Conservation (phyloP, 1,140 invertebrate genomes). For the Pantala flavescens region DNA sequence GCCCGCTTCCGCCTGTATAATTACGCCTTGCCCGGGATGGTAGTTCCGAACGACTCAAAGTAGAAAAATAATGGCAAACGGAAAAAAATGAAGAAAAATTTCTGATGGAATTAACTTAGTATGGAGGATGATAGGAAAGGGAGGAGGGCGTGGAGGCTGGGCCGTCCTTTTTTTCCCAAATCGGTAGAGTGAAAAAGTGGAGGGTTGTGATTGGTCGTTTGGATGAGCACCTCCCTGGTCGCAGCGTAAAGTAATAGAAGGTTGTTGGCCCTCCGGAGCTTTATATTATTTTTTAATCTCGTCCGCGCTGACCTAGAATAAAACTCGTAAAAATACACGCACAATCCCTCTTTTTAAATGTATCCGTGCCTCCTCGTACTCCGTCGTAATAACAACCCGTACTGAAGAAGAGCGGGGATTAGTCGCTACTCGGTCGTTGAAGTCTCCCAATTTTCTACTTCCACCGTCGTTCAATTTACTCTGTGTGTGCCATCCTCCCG, state of each 20-base stretch:
- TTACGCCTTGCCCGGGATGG: neutral
- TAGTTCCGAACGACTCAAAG: neutral
- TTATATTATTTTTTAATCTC: neutral
- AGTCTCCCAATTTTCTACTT: too few relatives aligned
- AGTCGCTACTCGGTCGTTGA: too few relatives aligned
- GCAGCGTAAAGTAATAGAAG: neutral
- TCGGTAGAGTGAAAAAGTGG: neutral
- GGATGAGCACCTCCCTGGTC: neutral
- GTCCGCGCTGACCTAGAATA: neutral
- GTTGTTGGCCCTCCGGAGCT: constrained; percentile 7
- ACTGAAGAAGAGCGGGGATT: too few relatives aligned
- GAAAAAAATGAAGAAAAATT: constrained; percentile 7
- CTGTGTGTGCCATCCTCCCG: too few relatives aligned
- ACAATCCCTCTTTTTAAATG: too few relatives aligned
- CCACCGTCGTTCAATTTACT: too few relatives aligned
- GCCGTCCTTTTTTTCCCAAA: neutral
- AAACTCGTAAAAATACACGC: neutral
- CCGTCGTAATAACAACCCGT: too few relatives aligned
- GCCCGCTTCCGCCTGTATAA: constrained; percentile 2
- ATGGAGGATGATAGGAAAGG: constrained; percentile 8
- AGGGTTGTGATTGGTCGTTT: neutral
- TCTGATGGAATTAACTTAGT: constrained; percentile 7
- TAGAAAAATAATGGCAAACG: constrained; percentile 6
- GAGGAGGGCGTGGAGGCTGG: neutral
- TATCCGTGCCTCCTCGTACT: too few relatives aligned